Conservation (phyloP, 37 sponge, comb jelly and placozoan species). For the Halisarca cf. caerulea region DNA sequence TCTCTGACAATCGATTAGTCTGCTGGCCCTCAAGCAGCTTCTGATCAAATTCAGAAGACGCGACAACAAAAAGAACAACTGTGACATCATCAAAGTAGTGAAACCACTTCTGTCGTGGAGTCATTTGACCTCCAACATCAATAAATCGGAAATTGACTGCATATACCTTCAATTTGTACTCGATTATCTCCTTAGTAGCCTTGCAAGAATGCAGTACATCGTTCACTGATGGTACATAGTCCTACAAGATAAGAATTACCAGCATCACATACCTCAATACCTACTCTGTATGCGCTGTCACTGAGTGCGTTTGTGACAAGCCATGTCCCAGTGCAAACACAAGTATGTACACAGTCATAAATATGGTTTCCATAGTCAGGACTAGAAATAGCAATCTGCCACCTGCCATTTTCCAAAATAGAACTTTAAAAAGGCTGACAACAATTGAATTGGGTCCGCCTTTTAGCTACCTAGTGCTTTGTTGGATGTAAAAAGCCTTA, state of each 20-base stretch:
- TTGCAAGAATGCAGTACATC: conserved; percentile 89
- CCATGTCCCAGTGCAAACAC: background rate
- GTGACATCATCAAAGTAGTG: conserved; percentile 97
- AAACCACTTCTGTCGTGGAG: conserved; percentile 97
- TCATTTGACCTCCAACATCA: conserved; percentile 95
- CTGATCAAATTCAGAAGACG: conserved; percentile 92
- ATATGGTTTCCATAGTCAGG: background rate
- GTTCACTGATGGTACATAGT: conserved; percentile 82
- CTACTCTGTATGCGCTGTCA: no score
- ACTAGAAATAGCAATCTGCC: background rate
- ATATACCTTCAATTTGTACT: conserved; percentile 69
- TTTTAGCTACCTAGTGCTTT: no score
- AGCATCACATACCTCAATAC: no score
- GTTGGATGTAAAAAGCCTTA: no score
- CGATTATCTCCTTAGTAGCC: conserved; percentile 82
- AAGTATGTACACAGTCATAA: background rate
- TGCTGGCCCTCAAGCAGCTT: conserved; percentile 84
- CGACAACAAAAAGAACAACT: conserved; percentile 85
- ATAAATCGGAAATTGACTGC: conserved; percentile 89
- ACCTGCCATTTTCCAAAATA: no score
- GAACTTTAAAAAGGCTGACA: no score
- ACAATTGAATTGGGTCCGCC: no score
- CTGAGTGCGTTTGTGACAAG: background rate
- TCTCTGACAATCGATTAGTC: conserved; percentile 93
- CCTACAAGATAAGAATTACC: conserved; percentile 39